Conservation (phyloP, 2,113 vertebrate genomes). For the Condylura cristata region DNA sequence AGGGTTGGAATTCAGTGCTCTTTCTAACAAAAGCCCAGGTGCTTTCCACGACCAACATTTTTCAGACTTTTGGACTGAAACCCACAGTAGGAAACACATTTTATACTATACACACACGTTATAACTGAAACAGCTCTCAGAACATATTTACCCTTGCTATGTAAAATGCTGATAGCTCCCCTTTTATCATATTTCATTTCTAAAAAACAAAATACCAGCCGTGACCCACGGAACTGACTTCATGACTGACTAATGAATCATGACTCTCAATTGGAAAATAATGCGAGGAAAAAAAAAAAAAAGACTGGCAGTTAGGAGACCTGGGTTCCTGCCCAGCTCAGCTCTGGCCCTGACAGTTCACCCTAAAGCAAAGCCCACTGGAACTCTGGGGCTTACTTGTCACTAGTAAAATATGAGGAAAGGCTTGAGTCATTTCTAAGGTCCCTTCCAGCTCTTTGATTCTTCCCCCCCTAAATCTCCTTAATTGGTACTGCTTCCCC, state of each 20-base stretch:
- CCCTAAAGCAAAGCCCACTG: neutral
- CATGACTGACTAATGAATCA: neutral
- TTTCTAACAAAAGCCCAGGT: neutral
- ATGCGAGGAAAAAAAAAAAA: neutral
- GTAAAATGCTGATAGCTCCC: neutral
- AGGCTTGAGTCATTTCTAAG: neutral
- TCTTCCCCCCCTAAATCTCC: neutral
- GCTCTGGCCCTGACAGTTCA: slow-evolving; percentile 30
- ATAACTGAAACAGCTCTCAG: neutral
- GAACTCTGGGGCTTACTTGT: neutral
- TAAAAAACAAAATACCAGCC: slow-evolving; percentile 8
- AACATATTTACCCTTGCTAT: neutral
- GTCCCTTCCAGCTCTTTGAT: neutral
- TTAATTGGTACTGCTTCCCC: neutral
- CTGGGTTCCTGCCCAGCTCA: neutral
- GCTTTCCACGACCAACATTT: neutral
- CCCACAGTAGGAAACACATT: neutral
- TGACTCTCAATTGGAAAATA: neutral
- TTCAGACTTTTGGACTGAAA: neutral
- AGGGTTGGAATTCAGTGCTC: neutral
- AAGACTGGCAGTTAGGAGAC: neutral
- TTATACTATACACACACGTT: neutral
- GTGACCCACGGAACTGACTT: neutral
- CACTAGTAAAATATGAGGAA: neutral
- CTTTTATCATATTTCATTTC: neutral